Conservation (phyloP, 2,113 vertebrate genomes). For the Gallinago media region DNA sequence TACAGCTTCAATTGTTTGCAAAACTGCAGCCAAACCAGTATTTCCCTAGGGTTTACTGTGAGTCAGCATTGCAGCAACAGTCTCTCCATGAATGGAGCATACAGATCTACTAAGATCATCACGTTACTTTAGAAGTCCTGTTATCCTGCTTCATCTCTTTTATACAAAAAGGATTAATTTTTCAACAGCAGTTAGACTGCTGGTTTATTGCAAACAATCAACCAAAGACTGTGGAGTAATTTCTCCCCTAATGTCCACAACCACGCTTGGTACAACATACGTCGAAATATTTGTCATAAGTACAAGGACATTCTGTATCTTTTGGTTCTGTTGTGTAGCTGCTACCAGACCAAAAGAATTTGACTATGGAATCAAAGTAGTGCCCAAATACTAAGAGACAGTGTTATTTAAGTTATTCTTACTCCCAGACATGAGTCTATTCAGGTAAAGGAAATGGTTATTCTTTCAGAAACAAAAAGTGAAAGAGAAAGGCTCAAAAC, state of each 20-base stretch:
- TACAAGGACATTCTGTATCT: neutral
- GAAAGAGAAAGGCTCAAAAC: neutral
- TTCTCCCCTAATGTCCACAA: neutral
- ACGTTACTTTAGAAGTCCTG: neutral
- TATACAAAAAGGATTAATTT: neutral
- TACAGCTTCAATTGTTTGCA: neutral
- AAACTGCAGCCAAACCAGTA: neutral
- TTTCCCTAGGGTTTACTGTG: neutral
- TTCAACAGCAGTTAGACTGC: neutral
- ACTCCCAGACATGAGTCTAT: neutral
- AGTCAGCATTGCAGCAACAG: neutral
- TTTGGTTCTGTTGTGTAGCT: neutral
- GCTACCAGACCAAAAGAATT: neutral
- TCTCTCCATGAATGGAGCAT: neutral
- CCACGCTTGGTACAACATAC: rapidly evolving
- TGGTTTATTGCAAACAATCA: neutral
- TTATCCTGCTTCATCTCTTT: neutral
- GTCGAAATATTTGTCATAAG: neutral
- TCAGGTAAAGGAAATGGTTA: neutral
- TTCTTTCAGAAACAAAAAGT: neutral
- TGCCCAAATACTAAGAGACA: neutral
- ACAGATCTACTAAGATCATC: rapidly evolving
- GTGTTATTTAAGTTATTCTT: neutral
- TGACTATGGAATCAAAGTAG: neutral
- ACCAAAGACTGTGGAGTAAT: neutral